phyloP scores from a whole-genome alignment of 2,797 vertebrate species.

The Epinephelus awoara region DNA sequence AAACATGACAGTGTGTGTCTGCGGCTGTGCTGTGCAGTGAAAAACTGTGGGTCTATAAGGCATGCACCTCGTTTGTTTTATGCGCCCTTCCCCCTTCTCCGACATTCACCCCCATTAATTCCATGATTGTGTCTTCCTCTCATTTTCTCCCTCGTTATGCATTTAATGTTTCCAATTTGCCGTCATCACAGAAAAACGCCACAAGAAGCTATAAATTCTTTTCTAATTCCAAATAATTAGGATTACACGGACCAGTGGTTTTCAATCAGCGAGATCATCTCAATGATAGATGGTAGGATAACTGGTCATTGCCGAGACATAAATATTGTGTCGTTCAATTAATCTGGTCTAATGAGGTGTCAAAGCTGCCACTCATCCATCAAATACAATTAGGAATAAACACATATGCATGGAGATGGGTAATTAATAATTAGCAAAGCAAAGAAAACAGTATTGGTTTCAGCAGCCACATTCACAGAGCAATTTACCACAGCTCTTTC shows the following conservation, averaged over 20 bases:
- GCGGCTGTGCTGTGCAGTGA: constrained; percentile 28
- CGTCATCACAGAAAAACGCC: constrained; percentile 83
- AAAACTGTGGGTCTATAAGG: constrained; percentile 48
- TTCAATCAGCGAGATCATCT: constrained; percentile 99
- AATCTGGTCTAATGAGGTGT: constrained; percentile 96
- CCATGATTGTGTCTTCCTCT: constrained; percentile 82
- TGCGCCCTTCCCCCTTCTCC: constrained; percentile 67
- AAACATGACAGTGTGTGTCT: constrained; percentile 53
- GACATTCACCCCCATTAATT: constrained; percentile 84
- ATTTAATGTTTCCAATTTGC: constrained; percentile 87
- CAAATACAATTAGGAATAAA: constrained; percentile 98
- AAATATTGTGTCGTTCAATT: constrained; percentile 99
- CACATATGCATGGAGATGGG: constrained; percentile 87
- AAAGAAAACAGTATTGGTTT: constrained; percentile 86
- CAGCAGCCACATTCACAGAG: constrained; percentile 76
- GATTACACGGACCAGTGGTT: constrained; percentile 98
- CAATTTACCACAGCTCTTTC: constrained; percentile 76
- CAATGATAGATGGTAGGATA: constrained; percentile 96
- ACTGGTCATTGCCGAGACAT: constrained; percentile 95
- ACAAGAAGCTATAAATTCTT: constrained; percentile 92
- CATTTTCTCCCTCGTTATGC: constrained; percentile 85
- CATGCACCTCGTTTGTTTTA: constrained; percentile 67
- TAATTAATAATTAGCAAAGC: constrained; percentile 89
- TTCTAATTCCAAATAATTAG: constrained; percentile 99
- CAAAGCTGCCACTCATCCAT: constrained; percentile 98